Conservation (phyloP, 2,113 vertebrate species). For the Haemorhous mexicanus region DNA sequence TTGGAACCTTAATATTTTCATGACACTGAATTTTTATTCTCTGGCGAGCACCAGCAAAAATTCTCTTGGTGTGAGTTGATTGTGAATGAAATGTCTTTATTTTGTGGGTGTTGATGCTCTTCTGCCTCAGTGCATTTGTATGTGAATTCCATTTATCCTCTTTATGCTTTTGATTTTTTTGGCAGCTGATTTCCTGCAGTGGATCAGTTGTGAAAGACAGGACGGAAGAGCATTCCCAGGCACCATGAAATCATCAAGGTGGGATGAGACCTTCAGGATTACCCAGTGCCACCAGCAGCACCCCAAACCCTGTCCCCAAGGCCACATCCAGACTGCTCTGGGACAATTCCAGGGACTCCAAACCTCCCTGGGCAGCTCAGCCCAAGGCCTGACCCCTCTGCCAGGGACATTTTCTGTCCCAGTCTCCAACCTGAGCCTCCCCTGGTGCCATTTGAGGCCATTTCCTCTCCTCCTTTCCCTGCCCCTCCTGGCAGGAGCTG, state of each 20-base stretch:
- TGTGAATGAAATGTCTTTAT: not conserved
- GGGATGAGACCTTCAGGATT: rapidly evolving
- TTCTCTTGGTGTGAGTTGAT: not conserved
- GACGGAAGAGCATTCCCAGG: not conserved
- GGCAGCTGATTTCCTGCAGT: not conserved
- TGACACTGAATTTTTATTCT: not conserved
- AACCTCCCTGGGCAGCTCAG: not conserved
- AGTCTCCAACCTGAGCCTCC: rapidly evolving
- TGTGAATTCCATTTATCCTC: not conserved
- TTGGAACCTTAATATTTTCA: not conserved
- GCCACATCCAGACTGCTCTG: not conserved
- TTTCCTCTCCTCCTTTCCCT: not conserved
- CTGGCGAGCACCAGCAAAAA: not conserved
- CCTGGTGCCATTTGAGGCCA: not conserved
- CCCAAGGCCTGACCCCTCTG: not conserved
- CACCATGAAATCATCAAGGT: not conserved
- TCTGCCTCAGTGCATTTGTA: not conserved
- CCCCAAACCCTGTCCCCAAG: not conserved
- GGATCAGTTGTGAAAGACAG: not conserved
- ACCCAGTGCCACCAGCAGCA: rapidly evolving
- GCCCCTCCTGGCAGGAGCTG: not conserved
- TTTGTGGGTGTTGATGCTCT: not conserved
- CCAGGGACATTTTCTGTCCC: not conserved
- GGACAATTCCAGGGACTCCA: not conserved
- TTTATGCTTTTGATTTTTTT: not conserved